phyloP scores from a whole-genome alignment of 2,888 invertebrate species.

The Sisyra terminalis region DNA sequence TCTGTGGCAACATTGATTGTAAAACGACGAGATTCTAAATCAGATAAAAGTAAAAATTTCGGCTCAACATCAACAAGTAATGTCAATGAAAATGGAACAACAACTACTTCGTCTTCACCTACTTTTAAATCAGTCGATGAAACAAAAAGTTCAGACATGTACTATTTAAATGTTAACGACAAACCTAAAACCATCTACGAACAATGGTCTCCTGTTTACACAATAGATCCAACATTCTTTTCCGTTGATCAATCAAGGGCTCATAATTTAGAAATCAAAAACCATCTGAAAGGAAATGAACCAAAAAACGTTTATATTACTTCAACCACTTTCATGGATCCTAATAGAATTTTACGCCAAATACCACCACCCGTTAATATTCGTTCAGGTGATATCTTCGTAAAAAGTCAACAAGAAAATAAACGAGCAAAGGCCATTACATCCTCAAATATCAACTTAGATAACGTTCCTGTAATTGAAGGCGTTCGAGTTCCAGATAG shows the following conservation, averaged over 20 bases:
- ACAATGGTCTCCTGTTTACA: slow-evolving; percentile 27
- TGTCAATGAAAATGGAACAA: slow-evolving; percentile 26
- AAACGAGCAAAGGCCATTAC: slow-evolving; percentile 48
- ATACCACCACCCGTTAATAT: slow-evolving; percentile 54
- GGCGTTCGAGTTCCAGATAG: slow-evolving; percentile 73
- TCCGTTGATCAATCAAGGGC: slow-evolving; percentile 16
- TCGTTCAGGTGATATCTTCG: slow-evolving; percentile 44
- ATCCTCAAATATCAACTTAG: slow-evolving; percentile 36
- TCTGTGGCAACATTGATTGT: slow-evolving; percentile 62
- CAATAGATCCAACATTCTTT: slow-evolving; percentile 21
- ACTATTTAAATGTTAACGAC: slow-evolving; percentile 28
- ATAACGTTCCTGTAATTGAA: slow-evolving; percentile 66
- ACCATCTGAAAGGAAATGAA: slow-evolving; percentile 9
- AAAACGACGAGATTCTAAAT: slow-evolving; percentile 46
- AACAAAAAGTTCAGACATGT: slow-evolving; percentile 10
- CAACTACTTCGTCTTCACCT: slow-evolving; percentile 28
- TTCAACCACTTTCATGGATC: slow-evolving; percentile 21
- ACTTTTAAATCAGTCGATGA: slow-evolving; percentile 4
- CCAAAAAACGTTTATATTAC: slow-evolving; percentile 23
- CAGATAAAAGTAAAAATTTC: slow-evolving; percentile 17
- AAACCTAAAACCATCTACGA: slow-evolving; percentile 22
- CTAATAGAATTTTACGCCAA: slow-evolving; percentile 25
- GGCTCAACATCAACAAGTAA: slow-evolving; percentile 23
- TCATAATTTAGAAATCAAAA: background rate
- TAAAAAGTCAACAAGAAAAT: slow-evolving; percentile 29